Base-by-base conservation (phyloP, 2,113 vertebrate species). In the Saccopteryx bilineata region DNA sequence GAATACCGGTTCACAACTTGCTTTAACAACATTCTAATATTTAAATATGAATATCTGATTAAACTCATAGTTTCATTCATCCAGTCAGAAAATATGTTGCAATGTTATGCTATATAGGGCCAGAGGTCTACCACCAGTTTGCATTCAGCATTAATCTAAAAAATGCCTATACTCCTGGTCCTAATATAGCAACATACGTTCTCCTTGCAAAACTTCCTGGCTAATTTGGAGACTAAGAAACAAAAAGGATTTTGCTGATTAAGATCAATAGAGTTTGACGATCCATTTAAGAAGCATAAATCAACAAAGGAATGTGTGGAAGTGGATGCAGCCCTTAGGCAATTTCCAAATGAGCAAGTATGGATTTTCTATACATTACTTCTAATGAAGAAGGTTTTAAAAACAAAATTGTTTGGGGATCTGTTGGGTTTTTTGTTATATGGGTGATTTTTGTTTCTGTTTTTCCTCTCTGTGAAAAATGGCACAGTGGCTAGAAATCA, bases 221-320 rank as follows among this genome's bases (percentile, higher is more conserved):
- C 48, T 92, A 87, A 96, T 95, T 61, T 48, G 48, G 56, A 95
- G 74, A 90, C 60, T 69, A 54, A 52, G 60, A 94, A 93, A 91
- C 66, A 31, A 23, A 71, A 91, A 80, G 65, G 94, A 86, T n/a
- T 80, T 92, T 91, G 80, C 46, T 80, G 0, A 87, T 72, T 94
- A 96, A 95, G 78, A 72, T 97, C 94, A 96, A 92, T 23, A 82
- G 68, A 39, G 63, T 93, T 90, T 97, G 83, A 66, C 1, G 31
- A 66, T 90, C 68, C 78, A 85, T 91, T 97, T 97, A 86, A 91
- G 87, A 98, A 87, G 86, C 52, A n/a, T 28, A 91, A 78, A 96
- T 96, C 86, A 83, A 17, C 66, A 23, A 76, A 84, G 60, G 23
- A 60, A 94, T 28, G 31, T 66, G 71, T 96, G 50, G 69, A 46